Percentiles rank a stretch among this genome's conserved stretches.
Evolutionary conservation across 2,113 vertebrate species (phyloP).

Genomic region (Pelobates fuscus): DNA sequence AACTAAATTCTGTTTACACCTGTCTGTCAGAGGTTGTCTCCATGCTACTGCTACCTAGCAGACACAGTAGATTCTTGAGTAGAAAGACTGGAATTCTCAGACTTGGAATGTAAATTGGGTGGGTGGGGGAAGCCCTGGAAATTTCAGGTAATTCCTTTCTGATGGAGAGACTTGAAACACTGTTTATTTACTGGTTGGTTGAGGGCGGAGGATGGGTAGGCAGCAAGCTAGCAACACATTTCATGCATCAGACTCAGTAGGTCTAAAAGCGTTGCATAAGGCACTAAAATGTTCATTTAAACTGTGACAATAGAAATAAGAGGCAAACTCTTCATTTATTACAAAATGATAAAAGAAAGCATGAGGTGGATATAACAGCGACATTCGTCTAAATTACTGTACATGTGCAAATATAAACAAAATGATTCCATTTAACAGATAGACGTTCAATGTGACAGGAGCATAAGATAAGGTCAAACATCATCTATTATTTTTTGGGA

Average conservation of each 20-base stretch:
- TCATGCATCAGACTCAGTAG: slow-evolving; percentile 5
- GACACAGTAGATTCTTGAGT: slow-evolving; percentile 13
- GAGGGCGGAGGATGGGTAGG: slow-evolving; percentile 13
- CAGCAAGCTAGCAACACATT: slow-evolving; percentile 14
- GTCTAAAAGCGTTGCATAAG: not conserved
- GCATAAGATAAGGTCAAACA: not conserved
- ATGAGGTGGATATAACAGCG: not conserved
- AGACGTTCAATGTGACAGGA: not conserved
- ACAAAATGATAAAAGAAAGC: too few species aligned
- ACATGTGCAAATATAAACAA: not conserved
- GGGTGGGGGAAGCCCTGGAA: slow-evolving; percentile 17
- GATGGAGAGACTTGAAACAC: slow-evolving; percentile 15
- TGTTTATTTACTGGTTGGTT: slow-evolving; percentile 13
- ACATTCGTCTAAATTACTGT: not conserved
- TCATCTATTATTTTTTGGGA: not conserved
- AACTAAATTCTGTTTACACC: slow-evolving; percentile 16
- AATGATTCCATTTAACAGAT: not conserved
- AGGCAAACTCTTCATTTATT: not conserved
- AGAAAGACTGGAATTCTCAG: slow-evolving; percentile 48
- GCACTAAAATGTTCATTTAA: not conserved
- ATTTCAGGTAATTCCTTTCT: slow-evolving; percentile 44
- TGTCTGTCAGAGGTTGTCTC: slow-evolving; percentile 23
- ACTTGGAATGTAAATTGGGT: slow-evolving; percentile 42
- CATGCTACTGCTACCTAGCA: slow-evolving; percentile 1
- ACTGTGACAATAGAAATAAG: not conserved